Conservation (phyloP, 2,888 invertebrate species). For the Netelia fuscicornis region DNA sequence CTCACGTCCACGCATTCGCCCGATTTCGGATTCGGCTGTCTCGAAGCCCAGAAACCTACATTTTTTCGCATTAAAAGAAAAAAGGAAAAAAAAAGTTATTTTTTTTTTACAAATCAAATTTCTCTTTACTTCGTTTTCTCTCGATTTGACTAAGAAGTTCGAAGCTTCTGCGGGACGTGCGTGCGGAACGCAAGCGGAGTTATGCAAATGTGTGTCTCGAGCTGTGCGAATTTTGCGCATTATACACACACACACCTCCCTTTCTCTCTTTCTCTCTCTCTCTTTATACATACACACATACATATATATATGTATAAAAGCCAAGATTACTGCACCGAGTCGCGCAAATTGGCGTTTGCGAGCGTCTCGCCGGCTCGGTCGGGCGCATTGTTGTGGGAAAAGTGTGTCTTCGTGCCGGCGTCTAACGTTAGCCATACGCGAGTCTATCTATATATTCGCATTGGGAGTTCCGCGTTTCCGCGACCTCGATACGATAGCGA, state of each 20-base stretch:
- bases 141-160: conserved; percentile 2
- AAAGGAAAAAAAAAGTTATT: conserved; percentile 31
- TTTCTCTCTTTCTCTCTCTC: not conserved
- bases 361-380: conserved; percentile 71
- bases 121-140: conserved; percentile 38
- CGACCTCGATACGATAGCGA: conserved; percentile 80
- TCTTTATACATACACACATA: not conserved
- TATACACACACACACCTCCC: not conserved
- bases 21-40: conserved; percentile 94
- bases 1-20: conserved; percentile 96
- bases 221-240: conserved; percentile 21
- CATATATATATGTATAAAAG: conserved; percentile 34
- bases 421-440: conserved; percentile 21
- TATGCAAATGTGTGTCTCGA: conserved; percentile 58
- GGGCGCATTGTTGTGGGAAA: conserved; percentile 80
- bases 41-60: conserved; percentile 94
- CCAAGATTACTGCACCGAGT: conserved; percentile 69
- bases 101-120: not conserved
- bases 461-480: conserved; percentile 82
- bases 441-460: conserved; percentile 13
- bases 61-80: conserved; percentile 51
- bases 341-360: conserved; percentile 74
- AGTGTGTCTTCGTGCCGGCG: conserved; percentile 82
- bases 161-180: not conserved
- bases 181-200: conserved; percentile 35